phyloP scores from a whole-genome alignment of 2,797 vertebrate species.

The Anabas testudineus region DNA sequence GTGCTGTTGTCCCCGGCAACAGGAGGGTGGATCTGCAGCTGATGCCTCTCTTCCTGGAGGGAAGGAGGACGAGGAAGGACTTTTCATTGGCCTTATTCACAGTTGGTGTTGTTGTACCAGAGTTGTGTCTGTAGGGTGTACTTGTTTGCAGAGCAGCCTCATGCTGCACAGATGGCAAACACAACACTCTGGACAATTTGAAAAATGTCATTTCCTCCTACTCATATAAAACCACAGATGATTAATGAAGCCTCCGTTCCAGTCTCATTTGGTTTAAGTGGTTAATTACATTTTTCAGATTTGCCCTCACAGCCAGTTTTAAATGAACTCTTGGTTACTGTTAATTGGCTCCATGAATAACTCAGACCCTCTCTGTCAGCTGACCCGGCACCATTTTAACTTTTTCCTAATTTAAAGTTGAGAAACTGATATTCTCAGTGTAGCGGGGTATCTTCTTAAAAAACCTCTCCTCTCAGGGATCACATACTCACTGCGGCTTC shows the following conservation, averaged over 20 bases:
- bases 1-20: constrained; percentile 83
- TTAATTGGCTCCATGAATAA: not conserved
- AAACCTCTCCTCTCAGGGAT: too few species aligned
- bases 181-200: constrained; percentile 30
- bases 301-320: not conserved
- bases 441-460: too few species aligned
- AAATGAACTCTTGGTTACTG: not conserved
- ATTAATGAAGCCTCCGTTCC: constrained; percentile 17
- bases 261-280: not conserved
- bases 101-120: constrained; percentile 43
- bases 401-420: not conserved
- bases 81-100: constrained; percentile 67
- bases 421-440: not conserved
- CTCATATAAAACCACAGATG: constrained; percentile 7
- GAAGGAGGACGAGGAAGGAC: constrained; percentile 67
- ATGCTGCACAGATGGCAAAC: constrained; percentile 62
- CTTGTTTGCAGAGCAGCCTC: constrained; percentile 57
- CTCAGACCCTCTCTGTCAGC: not conserved
- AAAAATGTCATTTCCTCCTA: constrained; percentile 23
- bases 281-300: not conserved
- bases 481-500: too few species aligned
- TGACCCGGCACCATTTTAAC: not conserved
- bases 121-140: constrained; percentile 55
- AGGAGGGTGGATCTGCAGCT: constrained; percentile 88
- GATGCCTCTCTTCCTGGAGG: constrained; percentile 91